phyloP scores from a whole-genome alignment of 2,888 invertebrate genomes.

The Drosophila algonquin region DNA sequence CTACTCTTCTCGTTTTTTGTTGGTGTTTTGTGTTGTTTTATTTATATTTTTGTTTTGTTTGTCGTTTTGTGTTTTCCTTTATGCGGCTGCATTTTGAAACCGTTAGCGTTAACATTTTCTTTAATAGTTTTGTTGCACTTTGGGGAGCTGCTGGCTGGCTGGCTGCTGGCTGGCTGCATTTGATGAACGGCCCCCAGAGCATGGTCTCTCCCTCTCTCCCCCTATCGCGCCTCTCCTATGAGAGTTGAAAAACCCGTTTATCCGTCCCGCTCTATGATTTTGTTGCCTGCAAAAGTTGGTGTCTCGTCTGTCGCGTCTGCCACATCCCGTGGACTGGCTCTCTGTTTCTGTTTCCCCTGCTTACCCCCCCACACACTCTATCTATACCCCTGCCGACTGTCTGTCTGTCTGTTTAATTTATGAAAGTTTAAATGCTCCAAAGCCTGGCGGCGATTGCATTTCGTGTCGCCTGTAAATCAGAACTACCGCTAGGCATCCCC shows the following conservation, averaged over 20 bases:
- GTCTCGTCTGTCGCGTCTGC: constrained; percentile 4
- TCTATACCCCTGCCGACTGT: not conserved
- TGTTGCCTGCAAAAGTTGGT: constrained; percentile 47
- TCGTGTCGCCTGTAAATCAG: constrained; percentile 72
- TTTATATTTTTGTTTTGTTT: constrained; percentile 12
- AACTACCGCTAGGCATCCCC: constrained; percentile 66
- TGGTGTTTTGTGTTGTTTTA: constrained; percentile 28
- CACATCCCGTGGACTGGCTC: constrained; percentile 13
- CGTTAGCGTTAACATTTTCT: constrained; percentile 69
- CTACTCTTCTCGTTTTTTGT: not conserved
- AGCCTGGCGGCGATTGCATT: constrained; percentile 59
- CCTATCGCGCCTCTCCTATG: constrained; percentile 8
- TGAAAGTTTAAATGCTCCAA: constrained; percentile 72
- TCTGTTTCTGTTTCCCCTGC: constrained; percentile 1
- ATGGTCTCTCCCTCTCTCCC: too few relatives aligned
- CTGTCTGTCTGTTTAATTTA: constrained; percentile 62
- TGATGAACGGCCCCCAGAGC: too few relatives aligned
- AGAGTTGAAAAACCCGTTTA: constrained; percentile 60
- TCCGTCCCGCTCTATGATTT: constrained; percentile 59
- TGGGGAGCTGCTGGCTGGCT: not conserved
- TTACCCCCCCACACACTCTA: not conserved
- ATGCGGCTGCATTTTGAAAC: constrained; percentile 70
- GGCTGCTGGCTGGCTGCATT: not conserved
- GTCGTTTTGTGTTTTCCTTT: constrained; percentile 23
- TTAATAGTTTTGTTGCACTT: constrained; percentile 55